Percentiles rank a stretch among this genome's conserved stretches.
Evolutionary conservation across 2,113 vertebrate species (phyloP).

Genomic region (Ploceus nigricollis): DNA sequence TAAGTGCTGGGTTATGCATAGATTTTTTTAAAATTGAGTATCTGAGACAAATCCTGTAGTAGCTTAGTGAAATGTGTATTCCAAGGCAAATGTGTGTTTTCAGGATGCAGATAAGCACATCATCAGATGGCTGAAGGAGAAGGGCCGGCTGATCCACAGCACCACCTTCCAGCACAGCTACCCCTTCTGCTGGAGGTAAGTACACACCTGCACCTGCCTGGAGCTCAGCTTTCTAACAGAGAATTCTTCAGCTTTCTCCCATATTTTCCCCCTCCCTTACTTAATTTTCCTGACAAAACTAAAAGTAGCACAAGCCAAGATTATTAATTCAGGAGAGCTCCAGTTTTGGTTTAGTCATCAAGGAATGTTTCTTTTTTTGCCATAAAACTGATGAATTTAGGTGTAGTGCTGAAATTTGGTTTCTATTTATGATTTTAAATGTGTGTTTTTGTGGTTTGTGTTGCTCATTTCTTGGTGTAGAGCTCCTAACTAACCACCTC

Average conservation of each 20-base stretch:
- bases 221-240: background rate
- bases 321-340: background rate
- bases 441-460: background rate
- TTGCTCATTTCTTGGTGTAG: background rate
- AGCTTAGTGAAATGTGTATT: background rate
- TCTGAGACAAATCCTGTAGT: background rate
- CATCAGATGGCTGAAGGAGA: constrained; percentile 88
- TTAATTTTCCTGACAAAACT: background rate
- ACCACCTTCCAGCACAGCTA: constrained; percentile 88
- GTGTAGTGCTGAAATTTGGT: background rate
- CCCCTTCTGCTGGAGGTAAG: constrained; percentile 98
- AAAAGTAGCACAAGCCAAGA: background rate
- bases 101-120: constrained; percentile 96
- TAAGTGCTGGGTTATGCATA: background rate
- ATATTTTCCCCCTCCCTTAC: background rate
- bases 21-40: background rate
- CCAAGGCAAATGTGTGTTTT: background rate
- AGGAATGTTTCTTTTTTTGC: background rate
- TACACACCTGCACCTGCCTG: background rate
- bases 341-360: background rate
- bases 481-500: background rate
- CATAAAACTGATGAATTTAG: background rate
- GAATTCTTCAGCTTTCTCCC: background rate
- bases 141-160: constrained; percentile 81
- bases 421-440: background rate